These are phyloP conservation scores for Lacerta bilineata DNA, from an alignment of 2,797 vertebrate species.

Conservation along the genomic window DNA sequence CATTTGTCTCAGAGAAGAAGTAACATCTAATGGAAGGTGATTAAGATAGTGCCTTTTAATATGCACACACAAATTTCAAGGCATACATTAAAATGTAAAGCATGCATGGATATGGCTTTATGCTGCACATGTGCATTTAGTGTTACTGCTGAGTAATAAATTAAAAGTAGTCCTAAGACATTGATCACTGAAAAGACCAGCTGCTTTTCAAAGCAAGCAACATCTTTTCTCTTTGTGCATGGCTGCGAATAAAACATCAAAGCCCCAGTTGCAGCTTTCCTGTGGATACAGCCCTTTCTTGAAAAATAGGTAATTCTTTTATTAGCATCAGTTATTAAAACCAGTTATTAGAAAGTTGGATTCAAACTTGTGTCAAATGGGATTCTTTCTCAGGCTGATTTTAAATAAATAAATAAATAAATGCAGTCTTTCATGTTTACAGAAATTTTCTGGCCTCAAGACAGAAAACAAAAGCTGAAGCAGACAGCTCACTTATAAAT, in stretches of 20 bases:
- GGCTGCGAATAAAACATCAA: not conserved
- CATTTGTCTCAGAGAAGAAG: constrained; percentile 16
- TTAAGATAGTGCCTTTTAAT: not conserved
- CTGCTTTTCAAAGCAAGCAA: not conserved
- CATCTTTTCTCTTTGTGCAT: not conserved
- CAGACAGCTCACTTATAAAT: not conserved
- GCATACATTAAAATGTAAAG: not conserved
- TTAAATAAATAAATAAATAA: too few species aligned
- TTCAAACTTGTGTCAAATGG: not conserved
- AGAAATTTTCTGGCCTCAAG: not conserved
- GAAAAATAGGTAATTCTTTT: not conserved
- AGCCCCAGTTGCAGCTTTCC: not conserved
- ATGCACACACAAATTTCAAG: not conserved
- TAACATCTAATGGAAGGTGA: not conserved
- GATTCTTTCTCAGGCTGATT: not conserved
- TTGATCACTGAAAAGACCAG: not conserved
- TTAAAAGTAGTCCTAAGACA: not conserved
- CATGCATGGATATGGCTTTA: not conserved
- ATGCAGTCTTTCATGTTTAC: not conserved
- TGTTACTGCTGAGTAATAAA: not conserved
- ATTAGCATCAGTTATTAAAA: not conserved
- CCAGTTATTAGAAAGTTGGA: not conserved
- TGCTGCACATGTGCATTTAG: not conserved
- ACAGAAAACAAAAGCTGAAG: not conserved
- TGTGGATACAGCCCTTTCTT: not conserved